These are phyloP conservation scores for Dipus sagitta DNA, from an alignment of 2,797 vertebrate genomes.

Conservation along the genomic window DNA sequence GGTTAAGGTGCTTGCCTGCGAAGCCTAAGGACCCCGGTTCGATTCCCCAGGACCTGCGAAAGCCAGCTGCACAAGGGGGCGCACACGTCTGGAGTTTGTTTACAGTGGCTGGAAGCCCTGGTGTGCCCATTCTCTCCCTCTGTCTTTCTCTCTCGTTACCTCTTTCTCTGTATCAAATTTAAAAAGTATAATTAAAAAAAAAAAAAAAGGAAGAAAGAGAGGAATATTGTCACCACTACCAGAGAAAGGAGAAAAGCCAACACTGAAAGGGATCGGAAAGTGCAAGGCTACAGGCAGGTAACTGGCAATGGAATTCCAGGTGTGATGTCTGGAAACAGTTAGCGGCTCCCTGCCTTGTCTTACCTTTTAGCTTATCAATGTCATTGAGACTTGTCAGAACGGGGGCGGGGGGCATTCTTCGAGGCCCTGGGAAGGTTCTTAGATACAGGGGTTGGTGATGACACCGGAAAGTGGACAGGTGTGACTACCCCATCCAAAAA, in stretches of 20 bases:
- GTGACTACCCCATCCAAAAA: not conserved
- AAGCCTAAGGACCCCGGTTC: too few relatives aligned
- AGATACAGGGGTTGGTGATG: too few relatives aligned
- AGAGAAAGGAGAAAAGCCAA: not conserved
- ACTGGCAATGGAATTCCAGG: not conserved
- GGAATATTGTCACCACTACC: not conserved
- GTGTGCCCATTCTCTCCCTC: too few relatives aligned
- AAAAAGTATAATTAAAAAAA: too few relatives aligned
- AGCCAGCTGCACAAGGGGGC: too few relatives aligned
- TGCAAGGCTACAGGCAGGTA: not conserved
- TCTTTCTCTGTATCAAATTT: too few relatives aligned
- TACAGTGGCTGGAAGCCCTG: too few relatives aligned
- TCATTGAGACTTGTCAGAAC: not conserved
- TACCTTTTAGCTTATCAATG: not conserved
- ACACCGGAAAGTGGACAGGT: not conserved
- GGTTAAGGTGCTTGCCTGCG: too few relatives aligned
- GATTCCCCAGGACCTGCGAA: too few relatives aligned
- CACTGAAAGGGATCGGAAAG: conserved; percentile 1
- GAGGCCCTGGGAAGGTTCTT: not conserved
- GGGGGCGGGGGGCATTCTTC: not conserved
- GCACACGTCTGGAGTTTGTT: too few relatives aligned
- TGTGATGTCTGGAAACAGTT: not conserved
- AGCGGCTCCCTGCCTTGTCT: not conserved
- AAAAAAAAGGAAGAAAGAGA: too few relatives aligned
- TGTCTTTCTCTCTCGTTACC: too few relatives aligned